phyloP scores from a whole-genome alignment of 2,797 vertebrate genomes.

The Enteromius treurensis region DNA sequence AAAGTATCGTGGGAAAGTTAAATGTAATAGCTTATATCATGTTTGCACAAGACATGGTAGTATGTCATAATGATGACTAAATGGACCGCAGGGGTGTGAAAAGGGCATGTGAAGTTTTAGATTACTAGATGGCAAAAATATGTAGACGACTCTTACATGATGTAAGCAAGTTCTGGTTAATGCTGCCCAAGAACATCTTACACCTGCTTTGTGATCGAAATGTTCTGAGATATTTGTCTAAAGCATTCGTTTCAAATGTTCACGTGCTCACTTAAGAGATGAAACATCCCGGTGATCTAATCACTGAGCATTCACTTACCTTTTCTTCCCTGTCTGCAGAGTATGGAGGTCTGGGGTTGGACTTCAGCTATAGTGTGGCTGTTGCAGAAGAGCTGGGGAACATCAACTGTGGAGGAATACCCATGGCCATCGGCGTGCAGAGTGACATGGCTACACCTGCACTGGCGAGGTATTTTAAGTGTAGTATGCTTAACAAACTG shows the following conservation, averaged over 20 bases:
- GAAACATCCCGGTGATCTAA: slow-evolving; percentile 21
- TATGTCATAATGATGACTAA: neutral
- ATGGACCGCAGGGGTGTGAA: neutral
- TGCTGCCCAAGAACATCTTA: neutral
- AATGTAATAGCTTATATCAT: neutral
- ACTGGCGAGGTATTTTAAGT: slow-evolving; percentile 79
- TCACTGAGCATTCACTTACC: neutral
- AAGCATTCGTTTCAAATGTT: neutral
- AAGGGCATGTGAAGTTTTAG: slow-evolving; percentile 19
- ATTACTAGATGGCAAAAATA: neutral
- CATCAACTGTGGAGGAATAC: slow-evolving; percentile 83
- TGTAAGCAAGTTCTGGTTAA: neutral
- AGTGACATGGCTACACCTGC: slow-evolving; percentile 87
- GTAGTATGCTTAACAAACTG: neutral
- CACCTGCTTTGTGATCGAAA: neutral
- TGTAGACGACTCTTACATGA: neutral
- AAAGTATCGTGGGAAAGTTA: neutral
- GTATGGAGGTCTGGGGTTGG: slow-evolving; percentile 86
- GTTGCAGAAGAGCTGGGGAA: slow-evolving; percentile 86
- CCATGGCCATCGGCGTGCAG: slow-evolving; percentile 89
- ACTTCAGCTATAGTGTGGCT: slow-evolving; percentile 88
- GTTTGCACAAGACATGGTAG: neutral
- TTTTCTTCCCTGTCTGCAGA: slow-evolving; percentile 70
- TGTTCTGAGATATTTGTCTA: neutral
- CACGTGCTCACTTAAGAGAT: neutral